A percentile compares a stretch with the other conserved stretches of the same genome.
Evolutionary conservation across 2,888 invertebrate genomes (phyloP).

Genomic region (Diarsia dahlii): DNA sequence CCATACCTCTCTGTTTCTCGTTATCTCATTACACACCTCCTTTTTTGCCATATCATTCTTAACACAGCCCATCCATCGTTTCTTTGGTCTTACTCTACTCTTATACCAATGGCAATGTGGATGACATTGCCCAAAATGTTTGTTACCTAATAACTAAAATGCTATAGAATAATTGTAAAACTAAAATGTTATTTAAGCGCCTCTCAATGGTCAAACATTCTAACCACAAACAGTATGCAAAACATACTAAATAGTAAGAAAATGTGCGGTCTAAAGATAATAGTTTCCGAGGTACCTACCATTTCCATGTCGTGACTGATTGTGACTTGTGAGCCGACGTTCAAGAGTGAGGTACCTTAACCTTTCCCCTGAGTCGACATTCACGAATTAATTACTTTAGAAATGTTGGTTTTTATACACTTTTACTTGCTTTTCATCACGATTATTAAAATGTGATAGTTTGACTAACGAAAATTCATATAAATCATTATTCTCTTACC

Average conservation of each 20-base stretch:
- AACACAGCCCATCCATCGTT: too few relatives aligned
- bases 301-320: constrained; percentile 37
- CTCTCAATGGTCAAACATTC: background rate
- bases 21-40: too few relatives aligned
- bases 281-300: background rate
- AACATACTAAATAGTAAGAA: background rate
- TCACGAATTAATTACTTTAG: constrained; percentile 59
- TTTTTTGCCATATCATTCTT: too few relatives aligned
- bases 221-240: background rate
- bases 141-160: too few relatives aligned
- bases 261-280: constrained; percentile 20
- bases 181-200: too few relatives aligned
- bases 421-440: constrained; percentile 48
- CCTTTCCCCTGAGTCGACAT: constrained; percentile 38
- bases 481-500: background rate
- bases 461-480: background rate
- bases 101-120: too few relatives aligned
- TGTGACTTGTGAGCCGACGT: background rate
- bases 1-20: too few relatives aligned
- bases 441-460: constrained; percentile 31
- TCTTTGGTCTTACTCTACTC: too few relatives aligned
- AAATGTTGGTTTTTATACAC: constrained; percentile 37
- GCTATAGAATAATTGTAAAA: too few relatives aligned
- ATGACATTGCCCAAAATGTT: too few relatives aligned
- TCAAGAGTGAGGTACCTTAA: constrained; percentile 11